Base-by-base conservation (phyloP, 2,888 invertebrate genomes). In the Cacoxenus indagator region DNA sequence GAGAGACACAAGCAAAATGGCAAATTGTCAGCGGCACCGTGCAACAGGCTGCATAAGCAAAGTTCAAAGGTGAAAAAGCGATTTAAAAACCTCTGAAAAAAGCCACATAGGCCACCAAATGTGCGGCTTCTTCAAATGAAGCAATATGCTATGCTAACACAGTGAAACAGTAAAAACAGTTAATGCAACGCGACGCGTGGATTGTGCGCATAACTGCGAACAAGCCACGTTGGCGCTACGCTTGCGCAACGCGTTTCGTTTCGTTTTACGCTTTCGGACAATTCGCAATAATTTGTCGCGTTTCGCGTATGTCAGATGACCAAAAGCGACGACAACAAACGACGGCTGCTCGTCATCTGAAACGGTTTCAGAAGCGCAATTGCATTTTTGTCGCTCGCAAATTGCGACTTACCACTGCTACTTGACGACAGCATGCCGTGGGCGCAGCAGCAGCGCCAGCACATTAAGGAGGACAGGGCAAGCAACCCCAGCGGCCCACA, bases 211-310 rank as follows among this genome's bases (percentile, higher is more conserved):
- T 24, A 26, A 24, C 51, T 51, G 54, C 54, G 22, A 17, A 22
- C 14, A 37, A 37, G 37, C 37, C 37, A 37, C 8, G 37, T 37
- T 37, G 37, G 37, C 51, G 51, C 51, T 55, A 67, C 71, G 81
- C 83, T 81, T 81, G 80, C 80, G 81, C 83, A 81, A 81, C 80
- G 71, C 65, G 48, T 67, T 68, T 71, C 65, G 48, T 67, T 68
- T 71, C 70, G 68, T 17, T 55, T 55, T 55, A 55, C n/a, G 48
- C 48, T 48, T 19, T 14, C 48, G n/a, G 17, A 55, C 55, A 11
- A 9, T 51, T 31, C 14, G 11, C 19, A 14, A 19, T 22, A 31
- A 8, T 27, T 37, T 11, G 24, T 6, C 17, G 73, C 64, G n/a
- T n/a, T n/a, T n/a, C 31, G 66, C 73, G 68, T 57, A 69, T 57